Conservation (phyloP, 2,797 vertebrate genomes). For the Premnoplex brunnescens region DNA sequence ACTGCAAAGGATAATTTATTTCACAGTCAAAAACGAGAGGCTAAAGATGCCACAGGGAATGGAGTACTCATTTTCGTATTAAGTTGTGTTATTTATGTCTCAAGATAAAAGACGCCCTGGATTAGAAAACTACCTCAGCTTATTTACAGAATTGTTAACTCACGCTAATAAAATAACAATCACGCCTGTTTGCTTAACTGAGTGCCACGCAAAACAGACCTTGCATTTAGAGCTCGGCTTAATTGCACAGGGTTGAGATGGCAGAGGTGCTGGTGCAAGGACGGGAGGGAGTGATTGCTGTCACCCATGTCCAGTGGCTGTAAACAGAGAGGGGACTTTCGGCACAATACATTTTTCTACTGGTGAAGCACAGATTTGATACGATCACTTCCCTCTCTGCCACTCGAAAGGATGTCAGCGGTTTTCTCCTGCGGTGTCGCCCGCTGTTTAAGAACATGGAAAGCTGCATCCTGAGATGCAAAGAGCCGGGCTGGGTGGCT, state of each 20-base stretch:
- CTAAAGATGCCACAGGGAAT: conserved; percentile 13
- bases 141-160: conserved; percentile 32
- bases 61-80: conserved; percentile 28
- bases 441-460: background rate
- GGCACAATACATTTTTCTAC: background rate
- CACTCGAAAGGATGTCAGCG: conserved; percentile 33
- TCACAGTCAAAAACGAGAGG: background rate
- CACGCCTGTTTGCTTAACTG: conserved; percentile 38
- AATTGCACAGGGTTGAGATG: background rate
- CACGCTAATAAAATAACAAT: conserved; percentile 39
- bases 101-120: conserved; percentile 49
- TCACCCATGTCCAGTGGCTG: background rate
- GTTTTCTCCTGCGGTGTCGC: conserved; percentile 9
- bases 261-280: background rate
- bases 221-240: background rate
- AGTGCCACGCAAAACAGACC: background rate
- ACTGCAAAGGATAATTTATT: conserved; percentile 3
- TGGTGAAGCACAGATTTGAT: background rate
- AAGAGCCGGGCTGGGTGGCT: conserved; percentile 50
- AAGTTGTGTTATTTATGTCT: conserved; percentile 33
- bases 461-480: conserved; percentile 50
- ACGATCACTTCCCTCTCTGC: conserved; percentile 10
- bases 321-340: background rate
- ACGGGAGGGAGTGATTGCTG: background rate
- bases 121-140: conserved; percentile 5